Base-by-base conservation (phyloP, 2,797 vertebrate species). In the Alca torda region DNA sequence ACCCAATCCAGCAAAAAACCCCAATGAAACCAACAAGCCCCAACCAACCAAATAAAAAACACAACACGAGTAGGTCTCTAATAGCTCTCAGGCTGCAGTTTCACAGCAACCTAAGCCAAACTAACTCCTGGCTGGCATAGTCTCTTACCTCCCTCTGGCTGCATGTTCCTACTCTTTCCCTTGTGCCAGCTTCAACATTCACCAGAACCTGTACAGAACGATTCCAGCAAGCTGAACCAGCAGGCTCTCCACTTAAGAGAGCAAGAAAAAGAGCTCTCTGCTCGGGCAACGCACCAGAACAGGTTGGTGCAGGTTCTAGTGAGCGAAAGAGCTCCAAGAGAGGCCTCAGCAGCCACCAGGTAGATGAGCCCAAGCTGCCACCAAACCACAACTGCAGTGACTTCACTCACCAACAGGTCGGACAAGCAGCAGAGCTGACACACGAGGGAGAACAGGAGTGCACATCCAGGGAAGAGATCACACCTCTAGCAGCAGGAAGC, bases 91-190 rank as follows among this genome's bases (percentile, higher is more conserved):
- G 50, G 54, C 24, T 78, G 28, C 45, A 75, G 21, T 75, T 94
- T 51, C 33, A 54, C 54, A 88, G 45, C 73, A 94, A 43, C 54
- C 31, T n/a, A 72, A 85, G 37, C 45, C 73, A 88, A 91, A 86
- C 26, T 25, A 67, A 84, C 16, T 91, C 57, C 57, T 59, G 33
- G 37, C 35, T 90, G 46, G 24, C 63, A 79, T 1, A 59, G 48
- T 10, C n/a, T 80, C 94, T 89, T 83, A 94, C 84, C 92, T 87
- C 82, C 72, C 72, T 89, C 72, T 1, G 12, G 57, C 79, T 85
- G 82, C 96, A 96, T 81, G 57, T 83, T 96, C 45, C 75, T 89
- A 46, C 11, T 89, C 63, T 35, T 89, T 68, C 37, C 18, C 33
- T 68, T 57, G 31, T 35, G 57, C 81, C 75, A 93, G 53, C 82